Evolutionary conservation across 2,113 vertebrate genomes (phyloP), one percentile per base, ranked within the genome.

Genomic region (Engystomops pustulosus): DNA sequence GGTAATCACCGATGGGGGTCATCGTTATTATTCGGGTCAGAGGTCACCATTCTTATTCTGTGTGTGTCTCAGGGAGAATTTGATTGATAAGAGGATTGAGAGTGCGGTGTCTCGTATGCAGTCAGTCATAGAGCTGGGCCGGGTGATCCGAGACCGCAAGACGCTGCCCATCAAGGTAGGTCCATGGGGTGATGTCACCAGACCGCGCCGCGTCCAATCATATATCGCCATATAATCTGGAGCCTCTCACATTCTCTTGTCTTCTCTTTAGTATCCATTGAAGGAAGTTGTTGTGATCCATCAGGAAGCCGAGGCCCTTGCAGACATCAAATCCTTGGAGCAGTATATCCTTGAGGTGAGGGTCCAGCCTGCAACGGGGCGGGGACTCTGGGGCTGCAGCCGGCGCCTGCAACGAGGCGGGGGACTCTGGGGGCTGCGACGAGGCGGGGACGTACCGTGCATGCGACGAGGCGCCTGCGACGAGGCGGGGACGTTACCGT

Each of bases 261-360:
- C n/a, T 44, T 4, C 0, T 51, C 86, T 70, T n/a, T 1, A 99
- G 98, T 99, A 98, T 87, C 98, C 98, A 81, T 85, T 99, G 88
- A 98, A 97, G 90, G 98, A 99, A 92, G 95, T 99, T 60, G 94
- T 99, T 6, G 92, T 99, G 84, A 99, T 99, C 88, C 97, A 97
- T 88, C 96, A 97, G 90, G 97, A 99, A 86, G 88, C 92, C 5
- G 95, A 97, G 86, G 96, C 96, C 87, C 93, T 99, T 38, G 91
- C 91, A 90, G 96, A 96, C 74, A 93, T 99, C 89, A 92, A 87
- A 84, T 95, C 96, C 70, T 91, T 99, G 87, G 95, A 99, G 92
- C 97, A 96, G 87, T 99, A 98, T 45, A 96, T 99, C 71, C 93
- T 97, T 0, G 98, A 99, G 94, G 98, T 98, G 93, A 95, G 92